Evolutionary conservation across 2,888 invertebrate genomes (phyloP).

Genomic region (Catocala nupta): DNA sequence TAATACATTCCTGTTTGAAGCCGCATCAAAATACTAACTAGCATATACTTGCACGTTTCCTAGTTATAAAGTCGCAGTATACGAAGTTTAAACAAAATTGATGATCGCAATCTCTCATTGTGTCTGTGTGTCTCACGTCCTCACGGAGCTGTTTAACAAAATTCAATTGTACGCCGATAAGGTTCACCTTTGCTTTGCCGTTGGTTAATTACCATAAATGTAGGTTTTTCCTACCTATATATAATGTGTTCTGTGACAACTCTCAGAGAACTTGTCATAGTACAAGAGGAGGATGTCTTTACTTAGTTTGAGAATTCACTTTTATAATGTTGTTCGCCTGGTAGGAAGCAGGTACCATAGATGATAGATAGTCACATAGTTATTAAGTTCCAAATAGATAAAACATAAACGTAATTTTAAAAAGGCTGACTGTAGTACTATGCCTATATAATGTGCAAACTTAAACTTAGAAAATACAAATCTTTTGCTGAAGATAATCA

Average conservation of each 20-base stretch:
- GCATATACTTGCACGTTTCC: slow-evolving; percentile 48
- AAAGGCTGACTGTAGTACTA: no score
- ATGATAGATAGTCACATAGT: no score
- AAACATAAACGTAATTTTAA: no score
- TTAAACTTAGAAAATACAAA: no score
- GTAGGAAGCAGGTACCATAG: no score
- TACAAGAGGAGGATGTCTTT: background rate
- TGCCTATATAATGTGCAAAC: no score
- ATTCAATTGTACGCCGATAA: slow-evolving; percentile 72
- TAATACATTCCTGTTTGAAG: slow-evolving; percentile 47
- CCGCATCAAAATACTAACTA: slow-evolving; percentile 40
- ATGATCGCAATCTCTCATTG: slow-evolving; percentile 72
- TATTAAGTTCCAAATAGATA: no score
- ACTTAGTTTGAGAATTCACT: no score
- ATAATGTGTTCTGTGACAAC: slow-evolving; percentile 6
- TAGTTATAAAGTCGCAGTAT: slow-evolving; percentile 56
- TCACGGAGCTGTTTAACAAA: slow-evolving; percentile 68
- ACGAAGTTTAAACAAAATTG: slow-evolving; percentile 77
- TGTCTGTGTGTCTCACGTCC: slow-evolving; percentile 77
- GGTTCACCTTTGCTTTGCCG: slow-evolving; percentile 54
- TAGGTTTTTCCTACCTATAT: slow-evolving; percentile 54
- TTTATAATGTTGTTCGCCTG: no score
- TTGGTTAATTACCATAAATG: slow-evolving; percentile 59
- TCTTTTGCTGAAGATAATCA: no score
- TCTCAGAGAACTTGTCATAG: background rate